Evolutionary conservation across 1,140 invertebrate species (phyloP).

Genomic region (Aplysia californica): DNA sequence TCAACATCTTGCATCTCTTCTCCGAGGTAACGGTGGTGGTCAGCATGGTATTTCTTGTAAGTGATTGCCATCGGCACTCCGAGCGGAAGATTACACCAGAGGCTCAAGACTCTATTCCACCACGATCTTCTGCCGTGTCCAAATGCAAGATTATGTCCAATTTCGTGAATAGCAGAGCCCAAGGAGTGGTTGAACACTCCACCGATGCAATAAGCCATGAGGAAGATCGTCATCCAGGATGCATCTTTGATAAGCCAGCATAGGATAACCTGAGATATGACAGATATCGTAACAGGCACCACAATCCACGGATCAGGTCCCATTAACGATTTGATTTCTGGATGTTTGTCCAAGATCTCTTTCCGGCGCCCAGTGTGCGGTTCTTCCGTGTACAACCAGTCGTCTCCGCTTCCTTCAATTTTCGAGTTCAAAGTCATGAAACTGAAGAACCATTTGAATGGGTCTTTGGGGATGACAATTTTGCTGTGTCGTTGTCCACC

Average conservation of each 20-base stretch:
- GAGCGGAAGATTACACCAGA: constrained; percentile 66
- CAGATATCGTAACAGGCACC: constrained; percentile 48
- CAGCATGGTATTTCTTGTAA: constrained; percentile 67
- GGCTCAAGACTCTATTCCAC: constrained; percentile 61
- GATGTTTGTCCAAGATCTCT: constrained; percentile 64
- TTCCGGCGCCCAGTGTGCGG: constrained; percentile 58
- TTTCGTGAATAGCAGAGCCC: constrained; percentile 66
- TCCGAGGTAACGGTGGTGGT: constrained; percentile 65
- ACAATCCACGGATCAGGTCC: constrained; percentile 61
- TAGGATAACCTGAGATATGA: constrained; percentile 52
- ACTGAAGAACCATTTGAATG: constrained; percentile 41
- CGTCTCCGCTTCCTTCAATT: constrained; percentile 33
- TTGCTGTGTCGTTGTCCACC: too few species aligned
- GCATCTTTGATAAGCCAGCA: constrained; percentile 55
- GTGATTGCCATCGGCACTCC: constrained; percentile 65
- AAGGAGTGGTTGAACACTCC: constrained; percentile 66
- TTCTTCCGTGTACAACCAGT: constrained; percentile 62
- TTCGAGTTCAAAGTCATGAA: constrained; percentile 39
- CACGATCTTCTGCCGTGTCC: constrained; percentile 54
- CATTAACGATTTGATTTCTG: constrained; percentile 67
- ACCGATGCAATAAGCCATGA: constrained; percentile 60
- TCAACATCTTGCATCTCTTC: constrained; percentile 64
- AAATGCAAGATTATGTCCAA: constrained; percentile 67
- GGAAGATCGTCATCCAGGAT: constrained; percentile 53
- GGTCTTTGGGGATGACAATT: background rate